Evolutionary conservation across 2,113 vertebrate genomes (phyloP), one percentile per base, ranked within the genome.

Genomic region (Lepisosteus osseus): DNA sequence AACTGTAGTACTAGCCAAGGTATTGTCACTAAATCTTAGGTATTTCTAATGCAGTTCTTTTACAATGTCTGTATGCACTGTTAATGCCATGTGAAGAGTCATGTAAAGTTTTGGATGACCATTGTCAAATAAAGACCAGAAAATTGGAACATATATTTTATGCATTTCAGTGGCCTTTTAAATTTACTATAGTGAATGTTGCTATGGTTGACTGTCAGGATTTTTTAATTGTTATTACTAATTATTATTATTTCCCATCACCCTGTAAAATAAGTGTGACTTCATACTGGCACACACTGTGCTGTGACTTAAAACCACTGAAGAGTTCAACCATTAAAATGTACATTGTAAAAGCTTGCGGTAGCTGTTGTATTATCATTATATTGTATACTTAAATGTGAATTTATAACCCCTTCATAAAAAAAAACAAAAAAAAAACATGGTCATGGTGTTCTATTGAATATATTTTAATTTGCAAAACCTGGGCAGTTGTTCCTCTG

Each of bases 101-200:
- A 91, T 91, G 87, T 85, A 74, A 82, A 78, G 76, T 93, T 79
- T 88, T 90, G 88, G 86, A 89, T 80, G 86, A 86, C 87, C 88
- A 71, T 86, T 86, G 72, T 87, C 71, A 64, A 81, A 81, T 82
- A 72, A 79, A 84, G 82, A 90, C 92, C 92, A 92, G 87, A 79
- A 29, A 85, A 86, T 83, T 74, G 68, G 71, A 82, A 82, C 76
- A 79, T 61, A 91, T 93, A 90, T 95, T 94, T 97, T 93, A 90
- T 95, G 94, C 94, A 97, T 98, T 98, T 97, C 95, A 95, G 95
- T 97, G 96, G 95, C 95, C 95, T 98, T 98, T 93, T 92, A 88
- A 85, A 76, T 83, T 86, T 85, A 82, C 89, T 91, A 88, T 89
- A 87, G 82, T 79, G 57, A 75, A 86, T 80, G 79, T 85, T 77